Percentiles rank a stretch among this genome's conserved stretches.
phyloP scores from a whole-genome alignment of 2,113 vertebrate species.

The Corythaixoides concolor region DNA sequence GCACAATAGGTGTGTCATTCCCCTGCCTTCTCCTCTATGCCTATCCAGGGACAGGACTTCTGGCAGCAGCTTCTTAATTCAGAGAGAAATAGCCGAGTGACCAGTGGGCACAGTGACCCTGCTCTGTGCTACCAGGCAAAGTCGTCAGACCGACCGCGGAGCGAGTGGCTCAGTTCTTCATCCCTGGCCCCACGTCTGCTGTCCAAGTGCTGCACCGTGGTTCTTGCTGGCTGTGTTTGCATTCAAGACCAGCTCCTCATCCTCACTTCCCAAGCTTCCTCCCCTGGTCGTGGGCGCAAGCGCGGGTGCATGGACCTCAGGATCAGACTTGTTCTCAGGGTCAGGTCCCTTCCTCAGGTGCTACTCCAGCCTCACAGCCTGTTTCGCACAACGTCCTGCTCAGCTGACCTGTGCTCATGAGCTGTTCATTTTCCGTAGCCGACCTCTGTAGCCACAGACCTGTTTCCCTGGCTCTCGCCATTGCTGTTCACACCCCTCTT shows the following conservation, averaged over 20 bases:
- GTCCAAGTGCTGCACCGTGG: neutral
- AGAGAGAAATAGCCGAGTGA: neutral
- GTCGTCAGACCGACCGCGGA: rapidly evolving
- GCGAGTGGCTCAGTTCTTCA: rapidly evolving
- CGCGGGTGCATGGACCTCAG: neutral
- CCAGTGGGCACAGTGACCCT: neutral
- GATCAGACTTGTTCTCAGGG: neutral
- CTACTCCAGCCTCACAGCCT: rapidly evolving
- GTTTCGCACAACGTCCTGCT: neutral
- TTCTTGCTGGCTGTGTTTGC: neutral
- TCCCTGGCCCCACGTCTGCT: neutral
- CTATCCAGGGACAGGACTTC: neutral
- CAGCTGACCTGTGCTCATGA: neutral
- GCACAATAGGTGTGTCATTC: neutral
- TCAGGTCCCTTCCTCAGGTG: neutral
- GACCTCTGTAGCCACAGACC: neutral
- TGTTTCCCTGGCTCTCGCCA: neutral
- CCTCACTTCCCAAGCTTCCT: neutral
- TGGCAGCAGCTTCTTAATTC: neutral
- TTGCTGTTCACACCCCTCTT: neutral
- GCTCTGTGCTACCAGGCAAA: neutral
- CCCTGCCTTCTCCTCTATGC: neutral
- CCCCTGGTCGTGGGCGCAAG: neutral
- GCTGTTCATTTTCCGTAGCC: neutral
- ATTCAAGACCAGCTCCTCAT: neutral